Evolutionary conservation across 2,797 vertebrate genomes (phyloP).

Genomic region (Mycteria americana): DNA sequence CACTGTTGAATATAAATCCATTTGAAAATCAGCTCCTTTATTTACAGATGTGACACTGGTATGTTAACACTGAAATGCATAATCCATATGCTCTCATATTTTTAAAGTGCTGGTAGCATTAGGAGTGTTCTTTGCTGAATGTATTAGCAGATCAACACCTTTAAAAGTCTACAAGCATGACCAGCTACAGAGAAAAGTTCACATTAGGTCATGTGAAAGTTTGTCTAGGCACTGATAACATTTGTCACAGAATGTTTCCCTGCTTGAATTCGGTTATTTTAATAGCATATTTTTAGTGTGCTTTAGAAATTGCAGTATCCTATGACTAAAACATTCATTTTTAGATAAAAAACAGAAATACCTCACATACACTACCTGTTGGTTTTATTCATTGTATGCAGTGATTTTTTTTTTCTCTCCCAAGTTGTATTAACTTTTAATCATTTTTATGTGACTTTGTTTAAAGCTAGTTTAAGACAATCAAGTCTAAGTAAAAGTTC

Average conservation of each 20-base stretch:
- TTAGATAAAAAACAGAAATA: neutral
- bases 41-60: neutral
- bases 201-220: conserved; percentile 26
- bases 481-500: neutral
- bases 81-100: neutral
- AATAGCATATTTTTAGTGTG: neutral
- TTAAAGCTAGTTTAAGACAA: neutral
- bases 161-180: neutral
- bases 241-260: neutral
- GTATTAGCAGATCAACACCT: neutral
- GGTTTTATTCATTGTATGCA: neutral
- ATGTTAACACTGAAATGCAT: neutral
- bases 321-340: neutral
- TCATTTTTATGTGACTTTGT: neutral
- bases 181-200: conserved; percentile 10
- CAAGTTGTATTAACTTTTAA: neutral
- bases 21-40: neutral
- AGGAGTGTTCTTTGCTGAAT: neutral
- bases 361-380: neutral
- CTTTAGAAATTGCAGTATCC: neutral
- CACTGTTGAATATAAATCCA: neutral
- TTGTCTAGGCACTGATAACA: conserved; percentile 5
- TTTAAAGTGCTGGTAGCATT: neutral
- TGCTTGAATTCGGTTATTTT: neutral
- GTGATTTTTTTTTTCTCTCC: neutral